Evolutionary conservation across 2,888 invertebrate genomes (phyloP).

Genomic region (Bombyx huttoni): DNA sequence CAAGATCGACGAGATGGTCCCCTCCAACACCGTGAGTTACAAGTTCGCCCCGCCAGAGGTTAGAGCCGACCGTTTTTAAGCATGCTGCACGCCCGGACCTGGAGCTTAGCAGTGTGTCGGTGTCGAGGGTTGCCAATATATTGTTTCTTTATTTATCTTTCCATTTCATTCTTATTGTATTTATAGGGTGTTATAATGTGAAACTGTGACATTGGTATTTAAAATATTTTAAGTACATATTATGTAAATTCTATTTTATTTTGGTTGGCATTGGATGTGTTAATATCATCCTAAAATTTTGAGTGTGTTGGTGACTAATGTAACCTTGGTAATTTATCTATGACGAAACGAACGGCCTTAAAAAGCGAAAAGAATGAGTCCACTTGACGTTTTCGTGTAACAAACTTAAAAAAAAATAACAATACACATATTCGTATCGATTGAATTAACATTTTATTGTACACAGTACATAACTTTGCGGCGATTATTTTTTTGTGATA

Average conservation of each 20-base stretch:
- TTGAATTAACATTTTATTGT: too few relatives aligned
- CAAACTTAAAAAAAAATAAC: too few relatives aligned
- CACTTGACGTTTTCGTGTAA: too few relatives aligned
- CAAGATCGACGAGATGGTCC: constrained; percentile 82
- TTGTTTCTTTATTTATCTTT: constrained; percentile 10
- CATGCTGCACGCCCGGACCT: constrained; percentile 61
- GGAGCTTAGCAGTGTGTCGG: constrained; percentile 65
- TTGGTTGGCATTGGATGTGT: background rate
- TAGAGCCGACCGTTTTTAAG: constrained; percentile 50
- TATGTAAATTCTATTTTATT: background rate
- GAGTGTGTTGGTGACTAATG: background rate
- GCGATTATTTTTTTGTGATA: background rate
- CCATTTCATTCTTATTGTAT: too few relatives aligned
- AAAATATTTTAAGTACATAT: too few relatives aligned
- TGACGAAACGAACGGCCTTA: background rate
- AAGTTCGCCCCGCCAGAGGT: constrained; percentile 76
- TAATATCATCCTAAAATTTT: background rate
- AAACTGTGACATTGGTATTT: too few relatives aligned
- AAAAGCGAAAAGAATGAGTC: too few relatives aligned
- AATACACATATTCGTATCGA: too few relatives aligned
- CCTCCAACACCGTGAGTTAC: constrained; percentile 75
- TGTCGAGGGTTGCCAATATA: constrained; percentile 51
- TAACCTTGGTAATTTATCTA: background rate
- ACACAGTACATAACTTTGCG: background rate
- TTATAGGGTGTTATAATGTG: background rate